Base-by-base conservation (phyloP, 1,140 invertebrate genomes). In the Drosophila dunni region DNA sequence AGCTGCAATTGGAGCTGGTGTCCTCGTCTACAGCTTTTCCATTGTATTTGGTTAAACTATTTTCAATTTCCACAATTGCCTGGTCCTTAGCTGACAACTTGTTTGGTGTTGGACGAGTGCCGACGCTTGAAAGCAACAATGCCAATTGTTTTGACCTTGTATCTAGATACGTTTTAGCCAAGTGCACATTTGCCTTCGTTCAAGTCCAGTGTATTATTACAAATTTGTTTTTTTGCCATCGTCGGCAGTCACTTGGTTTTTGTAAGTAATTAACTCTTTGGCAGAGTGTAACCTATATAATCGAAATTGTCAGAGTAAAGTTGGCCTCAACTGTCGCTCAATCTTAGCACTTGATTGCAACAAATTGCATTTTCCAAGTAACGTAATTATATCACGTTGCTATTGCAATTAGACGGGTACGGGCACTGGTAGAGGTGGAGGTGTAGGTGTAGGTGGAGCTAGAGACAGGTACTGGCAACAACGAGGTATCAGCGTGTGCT, bases 361-460 rank as follows among this genome's bases (percentile, higher is more conserved):
- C 68, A 88, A 82, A 86, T 86, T 88, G 75, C 71, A 77, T 82
- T 83, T 79, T 51, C 64, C 65, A 36, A 46, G 48, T 75, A 86
- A 82, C 72, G 56, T 77, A 88, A 86, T 86, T 86, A 86, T 70
- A 88, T 88, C 69, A 88, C 68, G 75, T 76, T 88, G 83, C 82
- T 82, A 73, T 79, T 76, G 79, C 82, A 86, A 86, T 86, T 86
- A 85, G 76, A 70, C 24, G 48, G 65, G 56, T 20, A 44, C 24
- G n/a, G 45, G 15, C 29, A 45, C 34, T 10, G 15, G n/a, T 36
- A 20, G 7, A 5, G 40, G 24, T 34, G 6, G 3, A 2, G 24
- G 1, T 29, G 5, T 0, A 29, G 24, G 1, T 29, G 5, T 0
- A 29, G 24, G 24, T 29, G 17, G 17, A 20, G 2, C 1, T 20